Evolutionary conservation across 2,113 vertebrate species (phyloP).

Genomic region (Lepus americanus): DNA sequence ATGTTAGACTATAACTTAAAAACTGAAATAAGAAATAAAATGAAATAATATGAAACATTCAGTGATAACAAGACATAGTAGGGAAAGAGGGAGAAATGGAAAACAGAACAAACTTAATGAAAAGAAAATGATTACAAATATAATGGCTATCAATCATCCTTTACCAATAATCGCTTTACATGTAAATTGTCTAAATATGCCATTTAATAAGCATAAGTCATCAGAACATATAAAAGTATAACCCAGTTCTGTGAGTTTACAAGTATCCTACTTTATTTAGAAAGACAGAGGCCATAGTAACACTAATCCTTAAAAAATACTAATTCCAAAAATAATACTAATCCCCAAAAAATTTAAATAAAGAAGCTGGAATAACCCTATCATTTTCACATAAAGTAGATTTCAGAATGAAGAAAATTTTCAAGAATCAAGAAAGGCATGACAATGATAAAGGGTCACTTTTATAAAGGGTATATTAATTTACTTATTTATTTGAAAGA

Average conservation of each 20-base stretch:
- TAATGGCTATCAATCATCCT: not conserved
- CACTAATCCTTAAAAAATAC: too few species aligned
- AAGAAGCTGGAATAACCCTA: not conserved
- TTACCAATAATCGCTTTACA: not conserved
- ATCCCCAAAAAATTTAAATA: not conserved
- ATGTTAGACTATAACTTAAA: not conserved
- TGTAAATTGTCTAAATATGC: not conserved
- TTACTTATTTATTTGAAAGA: too few species aligned
- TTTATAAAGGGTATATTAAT: too few species aligned
- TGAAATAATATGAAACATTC: not conserved
- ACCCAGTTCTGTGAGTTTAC: not conserved
- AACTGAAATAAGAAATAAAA: not conserved
- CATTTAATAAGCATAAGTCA: not conserved
- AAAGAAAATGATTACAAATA: not conserved
- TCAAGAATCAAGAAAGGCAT: not conserved
- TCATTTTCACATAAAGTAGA: too few species aligned
- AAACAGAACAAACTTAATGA: not conserved
- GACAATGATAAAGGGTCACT: too few species aligned
- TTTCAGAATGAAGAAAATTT: not conserved
- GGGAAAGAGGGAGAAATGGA: not conserved
- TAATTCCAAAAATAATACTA: too few species aligned
- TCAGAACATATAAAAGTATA: not conserved
- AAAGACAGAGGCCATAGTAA: too few species aligned
- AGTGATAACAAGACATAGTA: not conserved
- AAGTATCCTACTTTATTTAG: not conserved